These are phyloP conservation scores for Dermochelys coriacea DNA, from an alignment of 2,797 vertebrate species.

Conservation along the genomic window DNA sequence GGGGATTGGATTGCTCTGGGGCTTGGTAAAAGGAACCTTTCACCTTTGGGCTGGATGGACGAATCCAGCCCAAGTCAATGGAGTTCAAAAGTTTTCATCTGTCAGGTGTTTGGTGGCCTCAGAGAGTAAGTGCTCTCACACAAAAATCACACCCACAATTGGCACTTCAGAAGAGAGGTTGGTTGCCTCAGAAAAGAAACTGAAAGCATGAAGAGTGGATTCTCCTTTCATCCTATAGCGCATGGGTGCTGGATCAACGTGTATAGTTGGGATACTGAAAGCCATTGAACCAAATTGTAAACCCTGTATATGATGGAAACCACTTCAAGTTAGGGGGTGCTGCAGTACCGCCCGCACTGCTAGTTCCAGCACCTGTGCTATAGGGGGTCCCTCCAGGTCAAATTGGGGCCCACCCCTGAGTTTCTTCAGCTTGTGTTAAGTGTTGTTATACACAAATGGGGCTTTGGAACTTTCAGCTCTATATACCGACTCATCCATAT, in stretches of 20 bases:
- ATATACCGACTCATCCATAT: not conserved
- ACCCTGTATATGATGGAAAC: too few relatives aligned
- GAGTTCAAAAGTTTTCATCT: not conserved
- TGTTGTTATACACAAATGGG: rapidly evolving
- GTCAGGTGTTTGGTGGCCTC: not conserved
- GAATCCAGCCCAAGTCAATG: not conserved
- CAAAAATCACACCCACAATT: not conserved
- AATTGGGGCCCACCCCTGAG: not conserved
- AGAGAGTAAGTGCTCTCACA: not conserved
- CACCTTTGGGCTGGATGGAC: not conserved
- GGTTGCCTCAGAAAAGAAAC: not conserved
- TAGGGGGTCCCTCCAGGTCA: not conserved
- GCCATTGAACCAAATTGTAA: too few relatives aligned
- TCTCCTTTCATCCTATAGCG: not conserved
- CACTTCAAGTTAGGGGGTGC: too few relatives aligned
- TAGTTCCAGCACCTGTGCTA: too few relatives aligned
- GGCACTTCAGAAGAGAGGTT: not conserved
- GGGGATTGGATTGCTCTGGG: not conserved
- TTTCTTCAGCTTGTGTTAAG: rapidly evolving
- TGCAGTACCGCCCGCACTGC: too few relatives aligned
- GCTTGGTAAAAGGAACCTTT: not conserved
- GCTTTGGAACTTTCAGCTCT: not conserved
- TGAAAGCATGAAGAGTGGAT: not conserved
- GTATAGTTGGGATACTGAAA: too few relatives aligned
- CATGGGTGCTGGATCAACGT: not conserved